phyloP scores from a whole-genome alignment of 2,113 vertebrate genomes.

The Castor canadensis region DNA sequence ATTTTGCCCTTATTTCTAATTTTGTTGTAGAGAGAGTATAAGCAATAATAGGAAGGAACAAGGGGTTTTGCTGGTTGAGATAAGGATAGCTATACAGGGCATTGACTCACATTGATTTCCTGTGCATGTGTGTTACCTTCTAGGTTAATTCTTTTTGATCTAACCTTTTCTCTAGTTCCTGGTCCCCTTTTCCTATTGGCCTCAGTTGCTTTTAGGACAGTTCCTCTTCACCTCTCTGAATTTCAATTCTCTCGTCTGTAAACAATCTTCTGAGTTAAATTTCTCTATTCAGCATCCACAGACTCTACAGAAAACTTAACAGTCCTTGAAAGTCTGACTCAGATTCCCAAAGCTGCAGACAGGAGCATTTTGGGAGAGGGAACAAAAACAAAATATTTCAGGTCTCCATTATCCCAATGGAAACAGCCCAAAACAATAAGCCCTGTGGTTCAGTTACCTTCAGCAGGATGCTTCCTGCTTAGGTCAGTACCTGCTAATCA shows the following conservation, averaged over 20 bases:
- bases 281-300: conserved; percentile 25
- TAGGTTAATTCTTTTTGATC: too few relatives aligned
- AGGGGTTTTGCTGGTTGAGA: too few relatives aligned
- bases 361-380: conserved; percentile 42
- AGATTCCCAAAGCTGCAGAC: conserved; percentile 34
- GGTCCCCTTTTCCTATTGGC: too few relatives aligned
- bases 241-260: neutral
- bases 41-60: too few relatives aligned
- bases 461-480: conserved; percentile 54
- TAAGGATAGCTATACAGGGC: too few relatives aligned
- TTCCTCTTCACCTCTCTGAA: conserved; percentile 16
- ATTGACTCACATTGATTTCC: too few relatives aligned
- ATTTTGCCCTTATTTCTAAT: too few relatives aligned
- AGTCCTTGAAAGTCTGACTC: conserved; percentile 29
- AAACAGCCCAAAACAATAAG: conserved; percentile 40
- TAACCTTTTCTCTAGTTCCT: too few relatives aligned
- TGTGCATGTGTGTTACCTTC: too few relatives aligned
- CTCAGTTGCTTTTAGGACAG: too few relatives aligned
- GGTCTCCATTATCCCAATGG: conserved; percentile 27
- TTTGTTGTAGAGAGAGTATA: too few relatives aligned
- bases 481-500: conserved; percentile 61
- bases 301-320: conserved; percentile 17
- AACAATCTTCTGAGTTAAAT: conserved; percentile 38
- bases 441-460: neutral
- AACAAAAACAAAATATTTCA: conserved; percentile 61